Percentiles rank a stretch among this genome's conserved stretches.
phyloP scores from a whole-genome alignment of 1,140 invertebrate genomes.

The Patella vulgata region DNA sequence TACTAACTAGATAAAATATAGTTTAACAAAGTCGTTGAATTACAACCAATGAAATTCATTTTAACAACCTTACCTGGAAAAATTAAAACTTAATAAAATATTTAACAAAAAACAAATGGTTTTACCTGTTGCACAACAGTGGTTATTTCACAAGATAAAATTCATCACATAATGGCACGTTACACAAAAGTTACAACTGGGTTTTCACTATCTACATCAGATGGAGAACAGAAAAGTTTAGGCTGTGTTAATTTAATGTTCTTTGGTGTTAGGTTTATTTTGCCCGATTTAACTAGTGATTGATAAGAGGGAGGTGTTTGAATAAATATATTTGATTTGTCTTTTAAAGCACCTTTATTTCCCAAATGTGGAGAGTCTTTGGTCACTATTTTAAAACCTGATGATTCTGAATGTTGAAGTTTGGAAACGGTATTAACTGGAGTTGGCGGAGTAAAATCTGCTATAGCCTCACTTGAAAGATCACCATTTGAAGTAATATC shows the following conservation, averaged over 20 bases:
- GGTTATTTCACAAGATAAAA: too few species aligned
- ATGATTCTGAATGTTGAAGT: neutral
- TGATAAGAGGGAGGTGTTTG: neutral
- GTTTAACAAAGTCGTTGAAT: too few species aligned
- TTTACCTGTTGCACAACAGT: too few species aligned
- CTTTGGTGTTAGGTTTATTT: neutral
- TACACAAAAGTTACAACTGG: too few species aligned
- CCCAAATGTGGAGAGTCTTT: neutral
- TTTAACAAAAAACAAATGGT: too few species aligned
- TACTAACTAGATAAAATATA: too few species aligned
- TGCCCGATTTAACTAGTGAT: neutral
- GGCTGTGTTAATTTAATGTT: neutral
- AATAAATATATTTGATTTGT: neutral
- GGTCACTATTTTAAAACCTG: neutral
- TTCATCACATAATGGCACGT: too few species aligned
- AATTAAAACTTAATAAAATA: too few species aligned
- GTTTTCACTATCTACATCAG: too few species aligned
- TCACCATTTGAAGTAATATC: conserved; percentile 8
- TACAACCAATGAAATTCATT: too few species aligned
- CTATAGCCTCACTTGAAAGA: neutral
- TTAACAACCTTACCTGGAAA: too few species aligned
- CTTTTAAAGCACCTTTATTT: neutral
- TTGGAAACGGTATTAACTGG: conserved; percentile 2
- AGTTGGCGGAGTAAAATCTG: neutral
- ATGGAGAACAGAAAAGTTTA: neutral